Evolutionary conservation across 2,797 vertebrate species (phyloP).

Genomic region (Eidolon dupreanum): DNA sequence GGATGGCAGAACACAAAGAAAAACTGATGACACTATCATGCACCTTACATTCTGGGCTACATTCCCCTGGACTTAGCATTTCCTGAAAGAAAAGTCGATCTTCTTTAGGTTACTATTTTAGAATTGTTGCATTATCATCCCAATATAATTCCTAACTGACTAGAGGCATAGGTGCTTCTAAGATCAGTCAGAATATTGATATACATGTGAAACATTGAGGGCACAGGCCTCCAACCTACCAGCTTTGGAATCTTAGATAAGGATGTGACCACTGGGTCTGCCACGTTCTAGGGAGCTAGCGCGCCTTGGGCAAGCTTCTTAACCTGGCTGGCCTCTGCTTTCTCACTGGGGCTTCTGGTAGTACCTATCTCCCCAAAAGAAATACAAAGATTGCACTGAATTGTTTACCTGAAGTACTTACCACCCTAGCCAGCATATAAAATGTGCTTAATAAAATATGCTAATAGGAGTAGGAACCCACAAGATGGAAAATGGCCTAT

Average conservation of each 20-base stretch:
- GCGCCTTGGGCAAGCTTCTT: neutral
- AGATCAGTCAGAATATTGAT: neutral
- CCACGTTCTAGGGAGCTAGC: neutral
- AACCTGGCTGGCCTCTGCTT: neutral
- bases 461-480: neutral
- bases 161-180: neutral
- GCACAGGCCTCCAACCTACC: neutral
- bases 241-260: neutral
- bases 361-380: neutral
- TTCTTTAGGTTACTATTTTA: neutral
- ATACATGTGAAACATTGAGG: neutral
- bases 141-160: neutral
- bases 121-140: neutral
- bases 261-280: neutral
- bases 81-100: neutral
- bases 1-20: neutral
- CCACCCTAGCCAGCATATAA: neutral
- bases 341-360: neutral
- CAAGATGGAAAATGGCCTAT: neutral
- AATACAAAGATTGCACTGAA: too few relatives aligned
- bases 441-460: neutral
- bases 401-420: neutral
- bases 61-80: neutral
- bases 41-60: neutral
- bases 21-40: neutral